Conservation (phyloP, 2,113 vertebrate species). For the Phalacrocorax pelagicus region DNA sequence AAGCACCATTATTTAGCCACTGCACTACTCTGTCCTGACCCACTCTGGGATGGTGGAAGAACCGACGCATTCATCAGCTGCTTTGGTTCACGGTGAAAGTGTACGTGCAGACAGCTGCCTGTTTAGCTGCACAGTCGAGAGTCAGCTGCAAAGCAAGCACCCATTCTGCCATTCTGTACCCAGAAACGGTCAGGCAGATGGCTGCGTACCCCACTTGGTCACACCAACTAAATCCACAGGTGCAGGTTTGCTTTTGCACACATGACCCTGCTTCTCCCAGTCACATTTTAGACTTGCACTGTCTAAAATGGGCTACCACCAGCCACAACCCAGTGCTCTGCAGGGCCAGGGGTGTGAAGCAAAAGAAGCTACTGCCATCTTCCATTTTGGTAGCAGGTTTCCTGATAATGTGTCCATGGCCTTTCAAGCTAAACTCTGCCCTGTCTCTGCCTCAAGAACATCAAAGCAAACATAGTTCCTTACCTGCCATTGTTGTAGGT, state of each 20-base stretch:
- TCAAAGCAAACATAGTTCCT: not conserved
- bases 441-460: not conserved
- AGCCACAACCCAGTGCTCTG: not conserved
- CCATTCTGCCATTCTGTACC: not conserved
- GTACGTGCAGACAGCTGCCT: rapidly evolving
- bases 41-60: not conserved
- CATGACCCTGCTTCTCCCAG: not conserved
- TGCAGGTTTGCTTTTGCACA: not conserved
- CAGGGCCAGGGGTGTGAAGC: not conserved
- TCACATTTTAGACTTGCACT: not conserved
- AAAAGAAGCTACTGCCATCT: not conserved
- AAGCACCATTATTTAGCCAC: not conserved
- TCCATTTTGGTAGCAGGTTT: not conserved
- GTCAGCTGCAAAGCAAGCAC: not conserved
- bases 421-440: not conserved
- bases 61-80: not conserved
- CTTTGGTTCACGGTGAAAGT: not conserved
- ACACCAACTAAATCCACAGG: rapidly evolving
- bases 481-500: constrained; percentile 78
- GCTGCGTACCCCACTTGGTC: not conserved
- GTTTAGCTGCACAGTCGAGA: too few relatives aligned
- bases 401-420: not conserved
- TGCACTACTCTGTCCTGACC: not conserved
- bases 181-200: not conserved
- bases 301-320: not conserved